Base-by-base conservation (phyloP, 2,113 vertebrate genomes). In the Myotis davidii region DNA sequence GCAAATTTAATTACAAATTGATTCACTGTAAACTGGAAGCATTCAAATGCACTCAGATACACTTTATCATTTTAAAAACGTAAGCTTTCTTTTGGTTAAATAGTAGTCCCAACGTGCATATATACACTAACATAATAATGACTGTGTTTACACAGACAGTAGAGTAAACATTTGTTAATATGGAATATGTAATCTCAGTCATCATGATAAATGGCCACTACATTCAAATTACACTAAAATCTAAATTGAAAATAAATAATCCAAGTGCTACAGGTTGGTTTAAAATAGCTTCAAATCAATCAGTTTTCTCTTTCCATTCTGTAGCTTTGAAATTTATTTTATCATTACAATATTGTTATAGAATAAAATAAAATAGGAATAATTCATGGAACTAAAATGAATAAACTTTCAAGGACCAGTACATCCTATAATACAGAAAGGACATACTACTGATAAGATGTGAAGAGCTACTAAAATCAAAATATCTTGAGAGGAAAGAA, bases 161-260 rank as follows among this genome's bases (percentile, higher is more conserved):
- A 95, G 91, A 91, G 29, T 89, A 93, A 97, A 94, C 90, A 97
- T 96, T 97, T 87, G 29, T 89, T 86, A 70, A 84, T 90, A 52
- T 52, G 42, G 34, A 90, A 50, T 94, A 81, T 78, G 45, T 54
- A 81, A 86, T 96, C 70, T 84, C 34, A 95, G 67, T n/a, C 93
- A 91, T 94, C n/a, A 90, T 54, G 78, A 88, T 95, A 96, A 94
- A 82, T 73, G 54, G 61, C 6, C 39, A 77, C 65, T 93, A 79
- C 27, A 82, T 94, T 86, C 29, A 69, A 94, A 88, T 92, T 39
- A 97, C 39, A 97, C 52, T 96, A 91, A 90, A 91, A 90, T 82
- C 39, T 82, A 91, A 96, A 77, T 54, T 72, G 37, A 93, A 93
- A 94, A 85, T 89, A 89, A 91, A 76, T 90, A 95, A 94, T 94